Conservation (phyloP, 2,888 invertebrate species). For the Drosophila peninsularis region DNA sequence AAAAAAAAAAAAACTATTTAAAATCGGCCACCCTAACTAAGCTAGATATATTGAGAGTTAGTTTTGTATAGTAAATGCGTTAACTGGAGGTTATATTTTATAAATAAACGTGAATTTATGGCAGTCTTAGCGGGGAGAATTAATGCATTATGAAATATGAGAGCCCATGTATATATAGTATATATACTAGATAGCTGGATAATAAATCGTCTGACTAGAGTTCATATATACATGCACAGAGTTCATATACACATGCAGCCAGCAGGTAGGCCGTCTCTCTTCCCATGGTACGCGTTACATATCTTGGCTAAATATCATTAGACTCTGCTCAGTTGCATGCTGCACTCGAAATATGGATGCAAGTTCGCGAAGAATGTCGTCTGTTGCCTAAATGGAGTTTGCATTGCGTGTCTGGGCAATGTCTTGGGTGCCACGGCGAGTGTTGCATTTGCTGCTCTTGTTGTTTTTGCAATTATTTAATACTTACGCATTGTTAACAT, state of each 20-base stretch:
- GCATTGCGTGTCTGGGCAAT: conserved; percentile 52
- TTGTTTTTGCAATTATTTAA: conserved; percentile 71
- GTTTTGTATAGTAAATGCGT: background rate
- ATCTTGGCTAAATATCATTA: conserved; percentile 12
- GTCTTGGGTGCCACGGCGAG: conserved; percentile 27
- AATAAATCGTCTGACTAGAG: background rate
- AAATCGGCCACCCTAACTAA: background rate
- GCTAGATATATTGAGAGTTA: background rate
- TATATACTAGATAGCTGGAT: too few species aligned
- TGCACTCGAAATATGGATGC: conserved; percentile 22
- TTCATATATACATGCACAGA: too few species aligned
- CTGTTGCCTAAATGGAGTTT: conserved; percentile 47
- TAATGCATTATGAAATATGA: background rate
- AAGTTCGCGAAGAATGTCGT: conserved; percentile 59
- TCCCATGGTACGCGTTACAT: conserved; percentile 6
- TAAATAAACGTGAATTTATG: background rate
- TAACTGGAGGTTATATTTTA: background rate
- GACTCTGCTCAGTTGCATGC: conserved; percentile 8
- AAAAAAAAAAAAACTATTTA: conserved; percentile 14
- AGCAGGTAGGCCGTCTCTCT: background rate
- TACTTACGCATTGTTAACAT: conserved; percentile 76
- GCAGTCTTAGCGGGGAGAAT: background rate
- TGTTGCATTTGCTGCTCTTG: conserved; percentile 23
- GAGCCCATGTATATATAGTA: too few species aligned
- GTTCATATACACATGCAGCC: too few species aligned